These are phyloP conservation scores for Amblyornis subalaris DNA, from an alignment of 2,113 vertebrate species.

Conservation along the genomic window DNA sequence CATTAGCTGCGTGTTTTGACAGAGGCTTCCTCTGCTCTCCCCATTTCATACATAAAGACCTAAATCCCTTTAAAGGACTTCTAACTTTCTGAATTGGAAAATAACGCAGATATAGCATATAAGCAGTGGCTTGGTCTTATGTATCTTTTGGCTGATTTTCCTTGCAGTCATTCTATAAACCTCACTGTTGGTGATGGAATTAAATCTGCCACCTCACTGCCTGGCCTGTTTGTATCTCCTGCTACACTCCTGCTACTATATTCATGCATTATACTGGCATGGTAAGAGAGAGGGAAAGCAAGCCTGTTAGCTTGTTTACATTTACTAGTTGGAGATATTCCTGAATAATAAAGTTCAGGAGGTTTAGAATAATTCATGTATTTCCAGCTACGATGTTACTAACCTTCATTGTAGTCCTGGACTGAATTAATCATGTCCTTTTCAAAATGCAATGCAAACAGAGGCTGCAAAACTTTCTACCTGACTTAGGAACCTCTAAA, in stretches of 20 bases:
- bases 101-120: background rate
- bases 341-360: background rate
- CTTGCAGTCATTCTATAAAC: background rate
- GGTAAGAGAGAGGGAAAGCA: background rate
- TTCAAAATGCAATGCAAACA: background rate
- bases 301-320: background rate
- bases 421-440: constrained; percentile 1
- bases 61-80: background rate
- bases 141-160: background rate
- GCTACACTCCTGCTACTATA: background rate
- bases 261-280: background rate
- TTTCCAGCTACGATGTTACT: background rate
- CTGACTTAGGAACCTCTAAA: background rate
- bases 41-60: background rate
- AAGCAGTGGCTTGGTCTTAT: background rate
- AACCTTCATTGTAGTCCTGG: background rate
- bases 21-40: background rate
- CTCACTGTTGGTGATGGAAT: background rate
- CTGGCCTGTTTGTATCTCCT: background rate
- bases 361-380: constrained; percentile 8
- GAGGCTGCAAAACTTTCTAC: background rate
- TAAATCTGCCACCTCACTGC: background rate
- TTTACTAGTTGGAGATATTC: background rate
- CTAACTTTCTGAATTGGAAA: background rate
- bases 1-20: background rate